Evolutionary conservation across 2,797 vertebrate genomes (phyloP).

Genomic region (Smutsia temminckii): DNA sequence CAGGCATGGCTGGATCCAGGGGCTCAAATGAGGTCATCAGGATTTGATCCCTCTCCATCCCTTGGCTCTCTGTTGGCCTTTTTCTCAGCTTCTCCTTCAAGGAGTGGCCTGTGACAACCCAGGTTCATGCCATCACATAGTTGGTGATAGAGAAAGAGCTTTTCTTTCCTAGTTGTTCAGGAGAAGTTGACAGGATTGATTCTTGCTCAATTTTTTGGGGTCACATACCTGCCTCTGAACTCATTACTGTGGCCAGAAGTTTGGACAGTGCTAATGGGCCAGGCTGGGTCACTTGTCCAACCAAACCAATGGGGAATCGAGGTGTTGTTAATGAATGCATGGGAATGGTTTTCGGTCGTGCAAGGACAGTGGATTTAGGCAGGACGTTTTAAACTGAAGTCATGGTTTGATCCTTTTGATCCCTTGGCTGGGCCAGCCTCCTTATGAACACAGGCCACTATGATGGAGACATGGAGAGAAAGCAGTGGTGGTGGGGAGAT

Average conservation of each 20-base stretch:
- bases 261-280: not conserved
- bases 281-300: not conserved
- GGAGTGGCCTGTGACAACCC: not conserved
- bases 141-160: not conserved
- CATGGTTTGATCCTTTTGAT: not conserved
- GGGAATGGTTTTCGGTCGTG: not conserved
- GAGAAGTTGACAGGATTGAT: not conserved
- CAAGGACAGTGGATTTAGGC: not conserved
- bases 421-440: not conserved
- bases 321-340: not conserved
- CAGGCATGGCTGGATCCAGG: constrained; percentile 20
- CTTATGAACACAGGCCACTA: too few relatives aligned
- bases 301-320: not conserved
- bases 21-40: not conserved
- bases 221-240: not conserved
- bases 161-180: not conserved
- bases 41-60: not conserved
- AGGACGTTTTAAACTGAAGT: not conserved
- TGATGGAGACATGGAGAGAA: not conserved
- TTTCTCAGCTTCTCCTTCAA: not conserved
- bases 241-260: not conserved
- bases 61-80: not conserved
- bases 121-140: not conserved
- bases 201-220: not conserved
- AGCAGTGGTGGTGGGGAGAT: too few relatives aligned